A percentile compares a stretch with the other conserved stretches of the same genome.
Conservation (phyloP, 2,888 invertebrate genomes). For the Tupiocoris notatus region DNA sequence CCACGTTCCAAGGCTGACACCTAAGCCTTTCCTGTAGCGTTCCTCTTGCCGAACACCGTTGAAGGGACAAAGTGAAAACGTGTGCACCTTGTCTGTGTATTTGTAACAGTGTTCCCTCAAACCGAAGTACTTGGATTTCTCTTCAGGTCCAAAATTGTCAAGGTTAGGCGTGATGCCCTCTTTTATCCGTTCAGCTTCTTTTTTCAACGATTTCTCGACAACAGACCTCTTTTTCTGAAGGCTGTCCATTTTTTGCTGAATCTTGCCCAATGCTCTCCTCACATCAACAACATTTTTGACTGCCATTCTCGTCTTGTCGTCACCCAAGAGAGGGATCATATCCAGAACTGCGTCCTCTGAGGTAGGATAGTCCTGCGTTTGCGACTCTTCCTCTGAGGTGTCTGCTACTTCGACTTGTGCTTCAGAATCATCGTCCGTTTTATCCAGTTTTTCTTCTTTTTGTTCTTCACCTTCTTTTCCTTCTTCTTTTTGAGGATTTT, state of each 20-base stretch:
- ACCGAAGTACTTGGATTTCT: slow-evolving; percentile 22
- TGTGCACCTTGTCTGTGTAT: background rate
- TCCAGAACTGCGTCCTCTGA: background rate
- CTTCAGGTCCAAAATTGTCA: slow-evolving; percentile 1
- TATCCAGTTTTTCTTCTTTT: too few relatives aligned
- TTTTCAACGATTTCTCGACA: background rate
- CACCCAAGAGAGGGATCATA: background rate
- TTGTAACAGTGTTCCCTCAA: slow-evolving; percentile 12
- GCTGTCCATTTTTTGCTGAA: background rate
- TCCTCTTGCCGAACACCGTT: background rate
- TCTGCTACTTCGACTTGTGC: background rate
- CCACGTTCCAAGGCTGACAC: slow-evolving; percentile 18
- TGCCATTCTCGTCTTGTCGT: background rate
- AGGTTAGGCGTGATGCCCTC: background rate
- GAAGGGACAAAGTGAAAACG: slow-evolving; percentile 14
- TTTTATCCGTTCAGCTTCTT: background rate
- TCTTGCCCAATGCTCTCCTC: background rate
- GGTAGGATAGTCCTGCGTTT: background rate
- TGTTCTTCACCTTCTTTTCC: too few relatives aligned
- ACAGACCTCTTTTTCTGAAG: background rate
- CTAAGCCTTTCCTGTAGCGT: background rate
- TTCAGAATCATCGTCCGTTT: background rate
- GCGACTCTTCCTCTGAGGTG: background rate
- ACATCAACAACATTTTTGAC: background rate
- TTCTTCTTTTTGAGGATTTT: background rate